These are phyloP conservation scores for Zalophus californianus DNA, from an alignment of 2,797 vertebrate genomes.

Conservation along the genomic window DNA sequence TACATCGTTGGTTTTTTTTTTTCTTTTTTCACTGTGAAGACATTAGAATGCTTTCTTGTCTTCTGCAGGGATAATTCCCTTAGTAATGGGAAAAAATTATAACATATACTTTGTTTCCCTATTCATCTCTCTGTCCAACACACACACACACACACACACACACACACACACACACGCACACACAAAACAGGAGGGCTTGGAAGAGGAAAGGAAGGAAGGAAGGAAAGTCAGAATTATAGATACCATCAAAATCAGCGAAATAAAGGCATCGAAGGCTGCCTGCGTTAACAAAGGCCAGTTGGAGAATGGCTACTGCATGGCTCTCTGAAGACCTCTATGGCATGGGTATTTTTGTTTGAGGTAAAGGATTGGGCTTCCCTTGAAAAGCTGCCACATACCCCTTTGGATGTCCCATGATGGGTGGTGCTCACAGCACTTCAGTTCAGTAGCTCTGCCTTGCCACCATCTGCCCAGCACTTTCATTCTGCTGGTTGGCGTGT, in stretches of 20 bases:
- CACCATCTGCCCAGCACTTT: conserved; percentile 63
- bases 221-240: neutral
- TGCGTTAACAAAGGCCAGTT: neutral
- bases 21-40: neutral
- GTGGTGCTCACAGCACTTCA: conserved; percentile 41
- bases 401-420: conserved; percentile 58
- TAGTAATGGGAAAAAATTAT: neutral
- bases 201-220: conserved; percentile 2
- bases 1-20: neutral
- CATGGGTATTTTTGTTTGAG: conserved; percentile 44
- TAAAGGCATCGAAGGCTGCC: neutral
- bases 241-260: neutral
- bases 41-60: neutral
- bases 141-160: neutral
- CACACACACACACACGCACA: no score
- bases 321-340: neutral
- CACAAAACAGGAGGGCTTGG: neutral
- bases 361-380: conserved; percentile 54
- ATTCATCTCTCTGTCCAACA: neutral
- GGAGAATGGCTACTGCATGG: neutral
- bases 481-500: conserved; percentile 70
- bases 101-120: neutral
- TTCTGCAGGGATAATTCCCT: neutral
- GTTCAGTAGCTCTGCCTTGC: conserved; percentile 60
- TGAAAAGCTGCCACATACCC: conserved; percentile 64